Conservation (phyloP, 2,113 vertebrate species). For the Sterrhoptilus dennistouni region DNA sequence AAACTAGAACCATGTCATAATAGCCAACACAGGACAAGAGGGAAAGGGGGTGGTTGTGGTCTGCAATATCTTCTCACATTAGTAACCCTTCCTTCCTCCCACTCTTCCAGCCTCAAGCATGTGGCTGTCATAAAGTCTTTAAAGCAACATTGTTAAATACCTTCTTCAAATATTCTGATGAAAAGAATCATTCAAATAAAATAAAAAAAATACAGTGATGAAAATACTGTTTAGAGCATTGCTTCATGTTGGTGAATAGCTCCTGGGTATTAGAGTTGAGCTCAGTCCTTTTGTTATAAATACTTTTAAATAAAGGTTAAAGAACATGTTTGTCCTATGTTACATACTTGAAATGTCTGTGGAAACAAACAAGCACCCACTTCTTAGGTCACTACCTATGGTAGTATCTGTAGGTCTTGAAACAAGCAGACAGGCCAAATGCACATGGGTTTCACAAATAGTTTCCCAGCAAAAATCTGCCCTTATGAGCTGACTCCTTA, state of each 20-base stretch:
- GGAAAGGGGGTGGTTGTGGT: rapidly evolving
- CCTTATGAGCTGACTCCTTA: not conserved
- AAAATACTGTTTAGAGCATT: not conserved
- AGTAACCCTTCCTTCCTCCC: not conserved
- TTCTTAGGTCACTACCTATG: not conserved
- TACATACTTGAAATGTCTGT: not conserved
- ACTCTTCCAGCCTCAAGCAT: not conserved
- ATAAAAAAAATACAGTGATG: not conserved
- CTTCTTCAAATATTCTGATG: not conserved
- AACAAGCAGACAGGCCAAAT: not conserved
- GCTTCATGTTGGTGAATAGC: not conserved
- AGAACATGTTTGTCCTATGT: slow-evolving; percentile 6
- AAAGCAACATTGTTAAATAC: not conserved
- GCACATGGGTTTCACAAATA: not conserved
- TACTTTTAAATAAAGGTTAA: slow-evolving; percentile 45
- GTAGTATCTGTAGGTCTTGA: not conserved
- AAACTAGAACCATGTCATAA: not conserved
- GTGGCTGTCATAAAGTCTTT: not conserved
- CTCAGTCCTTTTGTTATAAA: not conserved
- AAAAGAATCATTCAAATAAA: not conserved
- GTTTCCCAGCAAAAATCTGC: not conserved
- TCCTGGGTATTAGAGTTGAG: not conserved
- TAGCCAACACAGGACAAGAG: not conserved
- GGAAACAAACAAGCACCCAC: not conserved
- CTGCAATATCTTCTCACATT: not conserved